A percentile compares a stretch with the other conserved stretches of the same genome.
These are phyloP conservation scores for Balaeniceps rex DNA, from an alignment of 2,113 vertebrate species.

Conservation along the genomic window DNA sequence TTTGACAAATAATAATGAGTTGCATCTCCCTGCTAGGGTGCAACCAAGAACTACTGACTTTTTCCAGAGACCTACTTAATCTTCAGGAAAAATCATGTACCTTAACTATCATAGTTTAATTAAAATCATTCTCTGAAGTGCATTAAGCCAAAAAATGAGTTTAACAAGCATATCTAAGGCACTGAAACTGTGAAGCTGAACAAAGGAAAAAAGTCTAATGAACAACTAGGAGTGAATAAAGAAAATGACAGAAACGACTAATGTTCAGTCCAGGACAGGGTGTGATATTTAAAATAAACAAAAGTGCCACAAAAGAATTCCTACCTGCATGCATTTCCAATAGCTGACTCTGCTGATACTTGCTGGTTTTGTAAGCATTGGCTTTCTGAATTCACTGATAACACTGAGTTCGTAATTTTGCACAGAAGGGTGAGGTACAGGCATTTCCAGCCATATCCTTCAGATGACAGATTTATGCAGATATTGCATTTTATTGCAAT, in stretches of 20 bases:
- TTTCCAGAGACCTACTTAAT: background rate
- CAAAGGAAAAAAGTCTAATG: background rate
- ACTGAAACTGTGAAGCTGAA: background rate
- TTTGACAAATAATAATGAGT: background rate
- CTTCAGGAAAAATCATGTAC: background rate
- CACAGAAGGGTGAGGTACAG: background rate
- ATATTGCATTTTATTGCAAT: background rate
- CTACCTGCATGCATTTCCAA: background rate
- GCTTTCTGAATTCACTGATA: constrained; percentile 15
- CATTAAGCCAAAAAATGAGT: background rate
- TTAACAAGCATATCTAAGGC: background rate
- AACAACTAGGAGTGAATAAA: background rate
- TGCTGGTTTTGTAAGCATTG: background rate
- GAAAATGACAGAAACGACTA: background rate
- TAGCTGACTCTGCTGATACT: constrained; percentile 19
- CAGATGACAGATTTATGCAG: constrained; percentile 35
- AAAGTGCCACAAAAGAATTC: background rate
- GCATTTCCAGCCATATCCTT: constrained; percentile 27
- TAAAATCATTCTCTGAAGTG: background rate
- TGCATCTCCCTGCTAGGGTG: background rate
- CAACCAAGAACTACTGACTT: background rate
- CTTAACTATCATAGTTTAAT: background rate
- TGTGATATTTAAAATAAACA: constrained; percentile 31
- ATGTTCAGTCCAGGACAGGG: background rate
- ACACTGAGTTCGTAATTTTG: background rate